phyloP scores from a whole-genome alignment of 2,888 invertebrate species.

The Camponotus fellah region DNA sequence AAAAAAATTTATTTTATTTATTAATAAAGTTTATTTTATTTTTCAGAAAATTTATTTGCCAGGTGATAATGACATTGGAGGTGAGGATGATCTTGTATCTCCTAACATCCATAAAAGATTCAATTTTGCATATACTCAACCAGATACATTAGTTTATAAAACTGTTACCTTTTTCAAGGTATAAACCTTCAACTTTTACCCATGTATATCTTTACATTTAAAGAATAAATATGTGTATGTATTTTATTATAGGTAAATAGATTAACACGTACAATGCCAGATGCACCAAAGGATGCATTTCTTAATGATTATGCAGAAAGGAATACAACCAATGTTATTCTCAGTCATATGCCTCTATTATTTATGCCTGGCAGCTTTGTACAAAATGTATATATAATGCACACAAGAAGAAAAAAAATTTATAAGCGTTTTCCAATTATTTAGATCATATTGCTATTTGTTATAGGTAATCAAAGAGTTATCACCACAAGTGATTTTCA shows the following conservation, averaged over 20 bases:
- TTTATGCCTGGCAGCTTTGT: conserved; percentile 87
- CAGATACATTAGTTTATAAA: conserved; percentile 88
- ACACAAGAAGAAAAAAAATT: background rate
- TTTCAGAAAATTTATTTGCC: conserved; percentile 93
- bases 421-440: background rate
- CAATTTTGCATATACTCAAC: conserved; percentile 87
- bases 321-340: conserved; percentile 88
- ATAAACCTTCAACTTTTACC: conserved; percentile 18
- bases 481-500: conserved; percentile 90
- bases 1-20: background rate
- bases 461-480: conserved; percentile 89
- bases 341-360: conserved; percentile 92
- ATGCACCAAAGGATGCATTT: conserved; percentile 85
- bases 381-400: conserved; percentile 84
- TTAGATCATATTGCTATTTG: background rate
- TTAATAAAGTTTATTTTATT: background rate
- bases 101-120: conserved; percentile 92
- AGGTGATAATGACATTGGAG: conserved; percentile 99
- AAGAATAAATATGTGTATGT: conserved; percentile 8
- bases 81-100: conserved; percentile 93
- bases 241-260: conserved; percentile 87
- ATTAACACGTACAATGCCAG: conserved; percentile 89
- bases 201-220: background rate
- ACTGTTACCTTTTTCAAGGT: conserved; percentile 92
- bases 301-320: conserved; percentile 85